Base-by-base conservation (phyloP, 2,113 vertebrate genomes). In the Micromys minutus region DNA sequence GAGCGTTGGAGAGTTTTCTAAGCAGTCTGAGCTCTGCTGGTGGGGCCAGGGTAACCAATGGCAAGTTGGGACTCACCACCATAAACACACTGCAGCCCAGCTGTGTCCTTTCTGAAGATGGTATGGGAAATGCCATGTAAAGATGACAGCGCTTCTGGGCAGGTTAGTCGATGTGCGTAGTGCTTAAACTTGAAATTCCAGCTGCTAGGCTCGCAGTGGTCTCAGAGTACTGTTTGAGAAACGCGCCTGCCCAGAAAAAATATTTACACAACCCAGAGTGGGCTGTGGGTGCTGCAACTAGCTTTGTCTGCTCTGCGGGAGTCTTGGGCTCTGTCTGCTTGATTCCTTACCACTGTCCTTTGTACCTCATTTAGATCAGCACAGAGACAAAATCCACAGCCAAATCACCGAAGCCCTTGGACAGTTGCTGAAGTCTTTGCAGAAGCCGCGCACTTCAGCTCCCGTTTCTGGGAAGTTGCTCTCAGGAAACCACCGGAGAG, bases 211-310 rank as follows among this genome's bases (percentile, higher is more conserved):
- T 93, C 84, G 80, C 72, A 97, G 75, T 76, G 95, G 80, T 91
- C 95, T 97, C 95, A 95, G 97, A 96, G 93, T 92, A 93, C n/a
- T 97, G 93, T 98, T 98, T 98, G 97, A 97, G 96, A 91, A 98
- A 97, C 7, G 77, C 92, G 95, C 91, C 94, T 96, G 97, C 94
- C 95, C 76, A 91, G 94, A 75, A 94, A 98, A 98, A 98, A 98
- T 98, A 98, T 98, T 98, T 96, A 98, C 98, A 97, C 69, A 98
- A 55, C 39, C 2, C 15, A 1, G 0, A 90, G 97, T 61, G 90
- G 97, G 69, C 94, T 97, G 91, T 22, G 0, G 0, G 63, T 16
- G 39, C 24, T 6, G 55, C 76, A 79, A 69, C 55, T 74, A 74
- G 77, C 85, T 85, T 93, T 96, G 77, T 81, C 29, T 0, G 93